Evolutionary conservation across 2,888 invertebrate species (phyloP).

Genomic region (Drosophila meridionalis): DNA sequence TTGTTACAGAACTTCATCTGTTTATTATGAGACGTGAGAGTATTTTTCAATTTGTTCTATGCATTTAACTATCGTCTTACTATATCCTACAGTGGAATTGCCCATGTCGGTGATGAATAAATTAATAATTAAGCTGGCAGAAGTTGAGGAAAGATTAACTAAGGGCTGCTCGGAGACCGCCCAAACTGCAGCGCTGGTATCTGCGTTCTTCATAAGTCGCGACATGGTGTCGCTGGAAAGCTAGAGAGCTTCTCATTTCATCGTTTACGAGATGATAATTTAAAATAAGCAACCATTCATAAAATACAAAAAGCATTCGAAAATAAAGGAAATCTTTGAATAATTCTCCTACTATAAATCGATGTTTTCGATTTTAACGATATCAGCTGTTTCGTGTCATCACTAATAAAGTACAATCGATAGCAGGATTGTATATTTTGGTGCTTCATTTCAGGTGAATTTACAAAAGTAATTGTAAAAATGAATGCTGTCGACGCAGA

Average conservation of each 20-base stretch:
- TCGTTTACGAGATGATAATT: not conserved
- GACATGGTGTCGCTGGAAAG: constrained; percentile 85
- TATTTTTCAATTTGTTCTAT: not conserved
- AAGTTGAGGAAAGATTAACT: constrained; percentile 94
- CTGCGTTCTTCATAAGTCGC: constrained; percentile 93
- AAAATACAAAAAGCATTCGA: not conserved
- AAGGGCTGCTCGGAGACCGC: constrained; percentile 95
- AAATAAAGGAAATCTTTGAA: constrained; percentile 1
- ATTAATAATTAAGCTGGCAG: constrained; percentile 94
- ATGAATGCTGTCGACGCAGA: constrained; percentile 82
- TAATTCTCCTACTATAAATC: not conserved
- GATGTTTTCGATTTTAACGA: constrained; percentile 8
- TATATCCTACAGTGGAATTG: constrained; percentile 91
- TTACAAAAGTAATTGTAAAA: constrained; percentile 6
- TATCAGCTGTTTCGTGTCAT: not conserved
- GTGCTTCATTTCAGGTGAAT: constrained; percentile 3
- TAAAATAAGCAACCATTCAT: constrained; percentile 9
- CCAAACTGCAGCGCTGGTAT: constrained; percentile 94
- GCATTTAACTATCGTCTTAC: not conserved
- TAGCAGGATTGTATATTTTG: constrained; percentile 13
- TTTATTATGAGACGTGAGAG: constrained; percentile 94
- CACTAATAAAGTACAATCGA: constrained; percentile 20
- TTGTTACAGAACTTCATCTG: constrained; percentile 95
- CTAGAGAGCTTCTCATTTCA: constrained; percentile 20
- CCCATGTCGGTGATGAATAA: constrained; percentile 91